Evolutionary conservation across 2,888 invertebrate genomes (phyloP), one percentile per base, ranked within the genome.

Genomic region (Yponomeuta cagnagella): DNA sequence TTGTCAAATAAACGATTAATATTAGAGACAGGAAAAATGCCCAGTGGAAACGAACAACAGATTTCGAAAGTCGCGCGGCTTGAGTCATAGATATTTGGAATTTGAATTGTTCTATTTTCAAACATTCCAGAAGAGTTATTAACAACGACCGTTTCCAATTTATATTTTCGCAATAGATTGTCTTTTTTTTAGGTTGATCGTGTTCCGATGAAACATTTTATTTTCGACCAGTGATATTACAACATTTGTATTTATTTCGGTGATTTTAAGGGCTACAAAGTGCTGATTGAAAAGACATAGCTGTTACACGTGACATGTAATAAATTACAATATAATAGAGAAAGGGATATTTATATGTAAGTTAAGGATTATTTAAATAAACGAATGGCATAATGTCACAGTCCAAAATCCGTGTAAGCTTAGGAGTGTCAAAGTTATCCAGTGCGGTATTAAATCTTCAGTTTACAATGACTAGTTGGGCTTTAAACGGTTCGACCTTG

Each of bases 401-500:
- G 75, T 76, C 78, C 79, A 79, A 82, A 82, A 83, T 82, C 82
- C 82, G 48, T 63, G 37, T 73, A 70, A 74, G 80, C 76, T 80
- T 76, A 75, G 74, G 76, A 74, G 72, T 79, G 84, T 83, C 83
- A 84, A 80, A 81, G 76, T 76, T 79, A 80, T 82, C 77, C 77
- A 78, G 77, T 73, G 74, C 70, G 75, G 78, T 77, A 77, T 79
- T 79, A 80, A 76, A 72, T 67, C 72, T 72, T 73, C 73, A 73
- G 31, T 63, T 68, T 58, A 8, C 10, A 67, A 67, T 67, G 15
- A 67, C 37, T 67, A 43, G 37, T 33, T 31, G 67, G n/a, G n/a
- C 43, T 12, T 67, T 67, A n/a, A 67, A 33, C 10, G 67, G 37
- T 33, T n/a, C 37, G 10, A 33, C 67, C 43, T 67, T 67, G 12